Conservation (phyloP, 2,797 vertebrate genomes). For the Halcyon smyrnensis region DNA sequence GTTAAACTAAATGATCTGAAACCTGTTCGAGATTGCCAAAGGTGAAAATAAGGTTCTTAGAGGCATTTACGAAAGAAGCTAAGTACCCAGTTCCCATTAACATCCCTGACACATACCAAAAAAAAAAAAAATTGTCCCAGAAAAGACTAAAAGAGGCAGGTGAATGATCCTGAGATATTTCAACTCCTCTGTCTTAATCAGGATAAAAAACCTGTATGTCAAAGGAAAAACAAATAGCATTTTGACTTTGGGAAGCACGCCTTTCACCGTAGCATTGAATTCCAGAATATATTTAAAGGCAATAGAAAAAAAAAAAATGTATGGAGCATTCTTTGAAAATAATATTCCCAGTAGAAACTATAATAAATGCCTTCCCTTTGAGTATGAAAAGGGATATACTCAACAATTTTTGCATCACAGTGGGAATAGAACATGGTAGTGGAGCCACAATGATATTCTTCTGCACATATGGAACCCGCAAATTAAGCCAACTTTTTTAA, state of each 20-base stretch:
- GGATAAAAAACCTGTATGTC: neutral
- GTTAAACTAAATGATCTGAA: neutral
- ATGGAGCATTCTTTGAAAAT: neutral
- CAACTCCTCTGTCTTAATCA: neutral
- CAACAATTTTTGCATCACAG: neutral
- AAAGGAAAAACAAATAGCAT: neutral
- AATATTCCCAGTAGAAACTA: neutral
- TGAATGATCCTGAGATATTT: conserved; percentile 6
- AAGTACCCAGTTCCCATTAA: neutral
- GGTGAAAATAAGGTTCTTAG: neutral
- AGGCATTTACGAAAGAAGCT: neutral
- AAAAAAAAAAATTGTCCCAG: neutral
- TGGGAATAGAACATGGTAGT: neutral
- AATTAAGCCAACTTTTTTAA: conserved; percentile 54
- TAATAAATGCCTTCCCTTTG: neutral
- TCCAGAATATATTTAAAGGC: neutral
- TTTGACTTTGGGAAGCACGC: neutral
- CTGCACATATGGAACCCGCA: neutral
- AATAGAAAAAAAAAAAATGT: neutral
- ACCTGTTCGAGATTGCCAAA: neutral
- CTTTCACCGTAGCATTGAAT: conserved; percentile 16
- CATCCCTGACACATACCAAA: neutral
- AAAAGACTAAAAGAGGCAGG: neutral
- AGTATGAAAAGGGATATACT: neutral
- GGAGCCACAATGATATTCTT: neutral